Base-by-base conservation (phyloP, 2,113 vertebrate genomes). In the Lamprologus sp. region DNA sequence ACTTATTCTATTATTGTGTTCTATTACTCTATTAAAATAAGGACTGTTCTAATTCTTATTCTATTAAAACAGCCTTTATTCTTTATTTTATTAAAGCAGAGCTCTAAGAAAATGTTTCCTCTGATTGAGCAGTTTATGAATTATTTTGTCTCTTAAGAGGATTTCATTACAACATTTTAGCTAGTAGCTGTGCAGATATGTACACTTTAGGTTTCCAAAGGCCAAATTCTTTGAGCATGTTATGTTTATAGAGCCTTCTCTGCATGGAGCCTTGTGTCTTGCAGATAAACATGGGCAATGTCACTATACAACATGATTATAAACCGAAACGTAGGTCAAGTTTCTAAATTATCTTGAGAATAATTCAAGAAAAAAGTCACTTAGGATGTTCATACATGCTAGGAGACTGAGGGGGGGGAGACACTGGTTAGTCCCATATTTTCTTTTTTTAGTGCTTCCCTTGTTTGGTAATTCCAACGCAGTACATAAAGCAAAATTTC, bases 21-120 rank as follows among this genome's bases (percentile, higher is more conserved):
- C 45, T 77, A 31, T 77, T 77, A 77, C 42, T 19, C 70, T 49
- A 19, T 77, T 77, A 49, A n/a, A 49, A 31, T 77, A 31, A 77
- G 26, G 70, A 77, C 70, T 31, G 23, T 49, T 75, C 45, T 49
- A 77, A 77, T 31, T 77, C 70, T 49, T 49, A 49, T 8, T 49
- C 45, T 77, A n/a, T 49, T 77, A 55, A 53, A 60, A 12, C 14
- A 42, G 3, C 37, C 49, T 70, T 63, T 45, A 3, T 35, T 65
- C 37, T 68, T 51, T 42, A 70, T 80, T 47, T 86, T 53, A 35
- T 70, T 12, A 17, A 58, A 81, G 19, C 33, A 81, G 28, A 40
- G n/a, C 49, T 28, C 26, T 83, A 45, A 88, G 5, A 60, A 10
- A 63, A 33, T 4, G 51, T 81, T 54, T 81, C n/a, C 21, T 81